Percentiles rank a stretch among this genome's conserved stretches.
Conservation (phyloP, 2,797 vertebrate species). For the Emys orbicularis region DNA sequence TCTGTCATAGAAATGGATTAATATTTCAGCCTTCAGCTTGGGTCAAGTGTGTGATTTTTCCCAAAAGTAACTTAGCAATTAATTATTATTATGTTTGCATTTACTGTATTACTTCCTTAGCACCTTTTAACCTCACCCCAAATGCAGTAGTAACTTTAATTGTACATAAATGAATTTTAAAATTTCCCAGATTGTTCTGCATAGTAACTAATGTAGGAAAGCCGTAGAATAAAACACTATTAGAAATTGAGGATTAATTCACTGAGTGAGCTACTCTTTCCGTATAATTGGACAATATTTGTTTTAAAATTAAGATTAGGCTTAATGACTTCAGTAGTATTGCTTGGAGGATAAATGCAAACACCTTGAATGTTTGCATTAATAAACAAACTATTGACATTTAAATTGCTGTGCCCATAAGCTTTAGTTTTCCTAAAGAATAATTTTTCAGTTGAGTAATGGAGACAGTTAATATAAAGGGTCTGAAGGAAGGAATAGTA, state of each 20-base stretch:
- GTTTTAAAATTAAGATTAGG: constrained; percentile 33
- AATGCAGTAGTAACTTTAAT: constrained; percentile 63
- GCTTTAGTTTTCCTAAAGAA: background rate
- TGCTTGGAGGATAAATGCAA: constrained; percentile 24
- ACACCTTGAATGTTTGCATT: constrained; percentile 25
- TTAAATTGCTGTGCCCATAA: background rate
- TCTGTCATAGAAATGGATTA: constrained; percentile 86
- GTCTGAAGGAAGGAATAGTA: background rate
- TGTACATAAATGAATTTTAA: background rate
- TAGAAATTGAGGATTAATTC: background rate
- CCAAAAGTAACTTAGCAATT: constrained; percentile 83
- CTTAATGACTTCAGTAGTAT: constrained; percentile 16
- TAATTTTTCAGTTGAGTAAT: background rate
- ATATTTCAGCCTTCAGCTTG: constrained; percentile 85
- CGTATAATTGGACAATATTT: background rate
- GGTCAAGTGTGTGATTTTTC: constrained; percentile 86
- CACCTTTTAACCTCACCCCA: constrained; percentile 52
- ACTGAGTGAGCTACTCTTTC: background rate
- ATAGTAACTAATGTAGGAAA: background rate
- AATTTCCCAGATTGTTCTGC: background rate
- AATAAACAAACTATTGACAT: background rate
- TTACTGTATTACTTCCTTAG: constrained; percentile 78
- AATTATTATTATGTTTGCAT: constrained; percentile 82
- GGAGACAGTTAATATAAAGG: background rate
- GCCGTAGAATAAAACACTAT: background rate